Base-by-base conservation (phyloP, 2,113 vertebrate species). In the Poeciliopsis occidentalis region DNA sequence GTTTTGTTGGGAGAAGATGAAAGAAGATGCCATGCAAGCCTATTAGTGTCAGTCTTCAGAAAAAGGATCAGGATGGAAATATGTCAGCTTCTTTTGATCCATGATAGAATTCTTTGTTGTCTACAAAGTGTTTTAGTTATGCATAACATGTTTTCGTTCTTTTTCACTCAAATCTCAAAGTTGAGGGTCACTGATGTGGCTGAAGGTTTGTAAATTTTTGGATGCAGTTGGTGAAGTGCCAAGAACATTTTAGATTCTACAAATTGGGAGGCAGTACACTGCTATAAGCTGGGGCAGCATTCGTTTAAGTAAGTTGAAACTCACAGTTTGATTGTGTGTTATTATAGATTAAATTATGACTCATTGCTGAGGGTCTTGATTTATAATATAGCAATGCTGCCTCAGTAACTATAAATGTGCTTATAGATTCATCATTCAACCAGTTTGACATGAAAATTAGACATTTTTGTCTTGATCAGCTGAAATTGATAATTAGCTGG, bases 41-140 rank as follows among this genome's bases (percentile, higher is more conserved):
- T 51, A 67, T 75, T 75, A 81, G 64, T 69, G 68, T 69, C 44
- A 41, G 60, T 82, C 73, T 70, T 80, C 64, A 73, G 8, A 17
- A 26, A 75, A 61, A 79, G 68, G 63, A 47, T 29, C 68, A 29
- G 73, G 34, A 60, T 73, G 63, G 32, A 69, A 54, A 67, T 73
- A 71, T 71, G 54, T 75, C 74, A 31, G 54, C 67, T 70, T 67
- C 31, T 41, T 13, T 24, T 69, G 22, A 77, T 60, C 51, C 39
- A 51, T 76, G 71, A 64, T 68, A 29, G 4, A 3, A 60, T 34
- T 71, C 29, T 77, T 17, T 63, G 51, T 24, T 29, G 12, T 30
- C 26, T 44, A 12, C 70, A 64, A 32, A 2, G 26, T n/a, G 8
- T 13, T 60, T 15, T 13, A 47, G 39, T 67, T 22, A 47, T 57